phyloP scores from a whole-genome alignment of 2,888 invertebrate genomes.

The Hanleya hanleyi region DNA sequence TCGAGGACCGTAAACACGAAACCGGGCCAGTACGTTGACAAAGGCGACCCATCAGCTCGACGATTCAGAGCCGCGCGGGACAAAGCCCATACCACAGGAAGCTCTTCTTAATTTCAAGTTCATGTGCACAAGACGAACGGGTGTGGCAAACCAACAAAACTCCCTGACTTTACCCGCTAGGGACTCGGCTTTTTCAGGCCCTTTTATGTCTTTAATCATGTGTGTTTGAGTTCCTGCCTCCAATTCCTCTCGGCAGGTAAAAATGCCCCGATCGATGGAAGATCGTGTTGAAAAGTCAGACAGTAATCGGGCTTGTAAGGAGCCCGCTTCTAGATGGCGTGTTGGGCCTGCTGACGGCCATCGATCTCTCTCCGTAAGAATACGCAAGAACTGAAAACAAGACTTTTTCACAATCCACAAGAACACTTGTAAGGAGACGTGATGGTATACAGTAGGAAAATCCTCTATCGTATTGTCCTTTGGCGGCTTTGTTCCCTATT shows the following conservation, averaged over 20 bases:
- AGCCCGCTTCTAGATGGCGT: neutral
- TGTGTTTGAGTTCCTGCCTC: neutral
- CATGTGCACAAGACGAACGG: neutral
- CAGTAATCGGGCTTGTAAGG: neutral
- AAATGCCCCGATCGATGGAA: neutral
- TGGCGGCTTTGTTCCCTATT: no score
- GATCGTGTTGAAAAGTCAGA: neutral
- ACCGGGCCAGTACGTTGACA: neutral
- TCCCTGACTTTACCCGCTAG: neutral
- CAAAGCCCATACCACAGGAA: neutral
- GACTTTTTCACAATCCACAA: no score
- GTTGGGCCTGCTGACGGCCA: neutral
- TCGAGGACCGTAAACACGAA: neutral
- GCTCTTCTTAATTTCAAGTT: constrained; percentile 1
- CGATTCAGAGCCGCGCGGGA: neutral
- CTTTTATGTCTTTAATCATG: constrained; percentile 1
- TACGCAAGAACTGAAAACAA: neutral
- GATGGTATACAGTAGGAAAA: no score
- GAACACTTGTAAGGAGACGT: no score
- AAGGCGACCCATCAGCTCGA: neutral
- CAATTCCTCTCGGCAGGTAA: neutral
- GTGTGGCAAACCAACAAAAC: neutral
- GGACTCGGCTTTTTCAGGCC: neutral
- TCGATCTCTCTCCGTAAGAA: neutral
- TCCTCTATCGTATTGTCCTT: no score